Evolutionary conservation across 2,797 vertebrate genomes (phyloP).

Genomic region (Acanthurus tractus): DNA sequence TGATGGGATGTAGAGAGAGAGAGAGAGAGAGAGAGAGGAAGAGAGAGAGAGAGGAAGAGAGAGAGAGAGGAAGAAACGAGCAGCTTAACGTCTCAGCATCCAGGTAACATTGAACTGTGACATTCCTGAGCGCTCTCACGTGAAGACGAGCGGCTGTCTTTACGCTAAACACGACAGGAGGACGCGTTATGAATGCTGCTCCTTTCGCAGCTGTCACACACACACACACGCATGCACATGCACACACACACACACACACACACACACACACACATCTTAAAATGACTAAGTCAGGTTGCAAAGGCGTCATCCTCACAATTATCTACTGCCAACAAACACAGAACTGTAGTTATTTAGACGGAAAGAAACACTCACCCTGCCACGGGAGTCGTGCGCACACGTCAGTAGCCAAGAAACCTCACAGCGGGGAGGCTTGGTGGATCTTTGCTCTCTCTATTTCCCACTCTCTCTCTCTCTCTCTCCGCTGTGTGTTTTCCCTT

Average conservation of each 20-base stretch:
- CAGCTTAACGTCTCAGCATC: neutral
- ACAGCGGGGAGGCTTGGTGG: conserved; percentile 72
- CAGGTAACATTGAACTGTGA: conserved; percentile 14
- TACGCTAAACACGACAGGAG: conserved; percentile 53
- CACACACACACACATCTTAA: conserved; percentile 8
- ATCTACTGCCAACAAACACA: conserved; percentile 21
- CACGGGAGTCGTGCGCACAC: conserved; percentile 78
- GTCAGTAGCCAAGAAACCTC: conserved; percentile 79
- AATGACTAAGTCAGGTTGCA: conserved; percentile 34
- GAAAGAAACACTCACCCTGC: conserved; percentile 79
- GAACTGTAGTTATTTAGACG: conserved; percentile 36
- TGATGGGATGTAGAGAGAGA: neutral
- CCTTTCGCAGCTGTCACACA: conserved; percentile 38
- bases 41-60: no score
- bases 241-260: neutral
- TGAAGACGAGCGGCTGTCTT: conserved; percentile 36
- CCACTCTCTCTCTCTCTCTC: conserved; percentile 25
- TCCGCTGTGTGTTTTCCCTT: conserved; percentile 47
- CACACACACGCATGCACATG: conserved; percentile 7
- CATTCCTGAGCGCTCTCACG: conserved; percentile 17
- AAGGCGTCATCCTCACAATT: conserved; percentile 40
- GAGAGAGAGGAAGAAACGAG: neutral
- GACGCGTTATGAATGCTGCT: conserved; percentile 47
- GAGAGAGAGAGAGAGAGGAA: neutral
- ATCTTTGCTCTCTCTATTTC: conserved; percentile 43